Percentiles rank a stretch among this genome's conserved stretches.
Evolutionary conservation across 1,140 invertebrate species (phyloP).

Genomic region (Rhyacophila brunnea): DNA sequence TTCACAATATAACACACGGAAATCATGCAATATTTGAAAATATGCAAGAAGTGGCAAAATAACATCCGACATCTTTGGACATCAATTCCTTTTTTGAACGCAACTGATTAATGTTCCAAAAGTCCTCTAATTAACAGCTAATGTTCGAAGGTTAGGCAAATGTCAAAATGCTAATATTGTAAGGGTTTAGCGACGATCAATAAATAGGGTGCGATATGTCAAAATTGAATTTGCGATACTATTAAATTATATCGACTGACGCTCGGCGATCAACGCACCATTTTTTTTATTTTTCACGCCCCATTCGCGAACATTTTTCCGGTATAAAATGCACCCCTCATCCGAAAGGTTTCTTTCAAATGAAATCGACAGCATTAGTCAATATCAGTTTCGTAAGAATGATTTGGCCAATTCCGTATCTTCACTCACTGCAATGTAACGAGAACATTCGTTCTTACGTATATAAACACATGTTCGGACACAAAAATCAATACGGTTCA

Average conservation of each 20-base stretch:
- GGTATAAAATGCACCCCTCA: too few species aligned
- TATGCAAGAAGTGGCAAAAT: neutral
- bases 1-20: neutral
- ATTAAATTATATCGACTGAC: neutral
- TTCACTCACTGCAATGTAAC: too few species aligned
- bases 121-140: too few species aligned
- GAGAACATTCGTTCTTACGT: neutral
- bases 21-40: neutral
- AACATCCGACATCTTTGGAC: neutral
- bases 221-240: neutral
- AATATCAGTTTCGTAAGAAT: neutral
- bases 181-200: constrained; percentile 7
- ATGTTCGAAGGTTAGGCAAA: constrained; percentile 9
- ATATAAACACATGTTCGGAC: constrained; percentile 6
- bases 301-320: too few species aligned
- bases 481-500: constrained; percentile 6
- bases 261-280: neutral
- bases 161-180: constrained; percentile 1
- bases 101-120: neutral
- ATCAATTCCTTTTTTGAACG: neutral
- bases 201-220: constrained; percentile 2
- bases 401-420: neutral
- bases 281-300: too few species aligned
- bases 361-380: neutral
- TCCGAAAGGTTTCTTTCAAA: too few species aligned